Conservation (phyloP, 2,113 vertebrate genomes). For the Eleginops maclovinus region DNA sequence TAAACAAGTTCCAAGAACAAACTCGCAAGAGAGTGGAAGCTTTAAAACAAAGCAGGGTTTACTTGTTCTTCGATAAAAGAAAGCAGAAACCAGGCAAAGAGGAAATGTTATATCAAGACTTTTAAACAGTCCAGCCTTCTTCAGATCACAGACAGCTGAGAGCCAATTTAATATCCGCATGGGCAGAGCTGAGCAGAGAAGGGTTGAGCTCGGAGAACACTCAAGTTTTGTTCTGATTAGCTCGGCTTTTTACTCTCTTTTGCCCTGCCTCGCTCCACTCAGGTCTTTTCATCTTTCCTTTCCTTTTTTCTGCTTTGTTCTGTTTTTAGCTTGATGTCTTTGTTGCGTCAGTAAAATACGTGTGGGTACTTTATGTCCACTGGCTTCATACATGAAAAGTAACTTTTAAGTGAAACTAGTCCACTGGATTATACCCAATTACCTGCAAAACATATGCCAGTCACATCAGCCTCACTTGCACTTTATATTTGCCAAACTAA, state of each 20-base stretch:
- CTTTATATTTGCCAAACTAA: no score
- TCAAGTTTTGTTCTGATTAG: constrained; percentile 58
- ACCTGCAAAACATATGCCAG: no score
- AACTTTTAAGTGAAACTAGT: not conserved
- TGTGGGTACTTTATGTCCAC: not conserved
- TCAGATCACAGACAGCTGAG: constrained; percentile 61
- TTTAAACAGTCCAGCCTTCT: constrained; percentile 52
- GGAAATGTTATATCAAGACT: constrained; percentile 33
- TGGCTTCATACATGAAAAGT: not conserved
- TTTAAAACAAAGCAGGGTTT: constrained; percentile 9
- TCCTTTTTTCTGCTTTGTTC: not conserved
- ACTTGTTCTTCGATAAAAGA: constrained; percentile 14
- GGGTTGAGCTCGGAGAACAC: constrained; percentile 41
- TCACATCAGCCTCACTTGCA: no score
- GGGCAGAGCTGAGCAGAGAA: constrained; percentile 44
- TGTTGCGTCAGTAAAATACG: constrained; percentile 11
- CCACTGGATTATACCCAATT: not conserved
- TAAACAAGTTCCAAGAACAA: constrained; percentile 19
- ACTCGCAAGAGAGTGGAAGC: not conserved
- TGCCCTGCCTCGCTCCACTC: not conserved
- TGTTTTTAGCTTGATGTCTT: constrained; percentile 30
- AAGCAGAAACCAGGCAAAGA: constrained; percentile 17
- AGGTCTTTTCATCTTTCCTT: constrained; percentile 33
- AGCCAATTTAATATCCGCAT: constrained; percentile 63
- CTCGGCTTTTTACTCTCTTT: constrained; percentile 23